Percentiles rank a stretch among this genome's conserved stretches.
Conservation (phyloP, 2,797 vertebrate species). For the Melanitta fusca region DNA sequence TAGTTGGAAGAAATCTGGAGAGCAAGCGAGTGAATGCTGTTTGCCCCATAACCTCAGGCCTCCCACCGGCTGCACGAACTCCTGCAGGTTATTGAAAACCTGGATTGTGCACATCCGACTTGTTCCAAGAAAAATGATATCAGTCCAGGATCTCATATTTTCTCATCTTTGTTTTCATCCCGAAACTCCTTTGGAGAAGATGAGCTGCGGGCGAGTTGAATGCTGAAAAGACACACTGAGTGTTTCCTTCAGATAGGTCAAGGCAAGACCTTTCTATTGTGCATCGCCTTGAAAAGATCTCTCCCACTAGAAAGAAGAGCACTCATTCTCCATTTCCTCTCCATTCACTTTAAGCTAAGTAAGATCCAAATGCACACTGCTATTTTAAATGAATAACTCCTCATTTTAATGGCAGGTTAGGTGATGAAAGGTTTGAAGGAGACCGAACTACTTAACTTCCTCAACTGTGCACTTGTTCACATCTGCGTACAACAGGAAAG, state of each 20-base stretch:
- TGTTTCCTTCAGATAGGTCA: background rate
- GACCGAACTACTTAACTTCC: slow-evolving; percentile 38
- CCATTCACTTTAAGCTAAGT: background rate
- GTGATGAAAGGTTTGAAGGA: slow-evolving; percentile 36
- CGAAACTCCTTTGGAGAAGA: background rate
- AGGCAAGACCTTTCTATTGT: background rate
- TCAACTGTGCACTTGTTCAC: background rate
- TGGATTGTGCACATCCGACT: background rate
- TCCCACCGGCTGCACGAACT: background rate
- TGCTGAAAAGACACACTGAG: accelerated
- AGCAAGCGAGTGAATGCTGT: background rate
- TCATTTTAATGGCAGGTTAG: slow-evolving; percentile 6
- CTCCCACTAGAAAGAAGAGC: background rate
- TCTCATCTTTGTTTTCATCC: background rate
- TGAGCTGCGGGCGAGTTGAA: background rate
- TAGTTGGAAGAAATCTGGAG: background rate
- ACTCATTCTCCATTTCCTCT: background rate
- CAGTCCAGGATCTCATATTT: background rate
- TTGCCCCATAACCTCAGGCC: background rate
- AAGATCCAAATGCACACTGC: background rate
- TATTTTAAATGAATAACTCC: background rate
- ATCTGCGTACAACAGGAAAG: background rate
- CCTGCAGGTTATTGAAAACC: background rate
- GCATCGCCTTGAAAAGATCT: background rate
- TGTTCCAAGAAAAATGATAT: background rate